phyloP scores from a whole-genome alignment of 2,113 vertebrate species.

The Gopherus flavomarginatus region DNA sequence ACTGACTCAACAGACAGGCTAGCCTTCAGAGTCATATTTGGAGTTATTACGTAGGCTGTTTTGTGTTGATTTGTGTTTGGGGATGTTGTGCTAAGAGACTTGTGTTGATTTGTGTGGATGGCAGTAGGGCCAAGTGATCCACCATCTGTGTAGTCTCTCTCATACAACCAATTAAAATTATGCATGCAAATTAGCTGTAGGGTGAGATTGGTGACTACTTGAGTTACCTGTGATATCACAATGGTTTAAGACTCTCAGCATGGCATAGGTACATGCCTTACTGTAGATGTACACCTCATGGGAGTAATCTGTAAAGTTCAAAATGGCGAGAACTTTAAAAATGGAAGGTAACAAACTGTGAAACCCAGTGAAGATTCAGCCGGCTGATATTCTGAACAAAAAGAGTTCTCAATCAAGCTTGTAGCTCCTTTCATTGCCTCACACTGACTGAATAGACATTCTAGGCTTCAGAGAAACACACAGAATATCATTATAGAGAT shows the following conservation, averaged over 20 bases:
- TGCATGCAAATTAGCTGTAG: not conserved
- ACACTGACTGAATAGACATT: not conserved
- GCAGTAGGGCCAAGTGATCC: not conserved
- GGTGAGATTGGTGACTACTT: not conserved
- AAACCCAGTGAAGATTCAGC: not conserved
- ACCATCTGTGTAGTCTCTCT: not conserved
- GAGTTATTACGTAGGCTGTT: not conserved
- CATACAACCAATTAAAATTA: not conserved
- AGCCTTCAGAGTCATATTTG: not conserved
- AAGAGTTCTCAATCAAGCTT: not conserved
- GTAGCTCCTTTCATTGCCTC: not conserved
- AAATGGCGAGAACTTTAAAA: not conserved
- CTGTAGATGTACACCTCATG: not conserved
- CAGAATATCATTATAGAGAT: not conserved
- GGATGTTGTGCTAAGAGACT: not conserved
- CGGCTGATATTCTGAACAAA: not conserved
- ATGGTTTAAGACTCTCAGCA: not conserved
- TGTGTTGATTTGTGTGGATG: not conserved
- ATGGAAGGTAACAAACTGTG: not conserved
- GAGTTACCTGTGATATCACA: not conserved
- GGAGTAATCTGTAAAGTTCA: not conserved
- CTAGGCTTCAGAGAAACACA: not conserved
- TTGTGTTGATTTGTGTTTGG: not conserved
- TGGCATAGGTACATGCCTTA: not conserved
- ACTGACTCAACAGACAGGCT: not conserved